Conservation (phyloP, 2,113 vertebrate species). For the Camarhynchus parvulus region DNA sequence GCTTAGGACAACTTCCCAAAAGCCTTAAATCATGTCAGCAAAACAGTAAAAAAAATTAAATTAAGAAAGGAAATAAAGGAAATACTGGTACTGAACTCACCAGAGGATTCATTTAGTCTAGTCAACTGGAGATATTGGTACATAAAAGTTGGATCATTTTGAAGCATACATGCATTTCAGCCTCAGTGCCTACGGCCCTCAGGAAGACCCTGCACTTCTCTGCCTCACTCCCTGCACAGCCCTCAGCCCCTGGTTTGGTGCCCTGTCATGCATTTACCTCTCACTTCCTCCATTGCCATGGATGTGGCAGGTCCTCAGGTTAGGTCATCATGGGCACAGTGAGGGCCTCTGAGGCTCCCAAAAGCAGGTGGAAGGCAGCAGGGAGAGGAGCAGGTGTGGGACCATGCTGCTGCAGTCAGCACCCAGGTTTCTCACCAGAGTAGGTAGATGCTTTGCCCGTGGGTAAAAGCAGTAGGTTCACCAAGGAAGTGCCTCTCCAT, state of each 20-base stretch:
- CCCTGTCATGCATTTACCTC: background rate
- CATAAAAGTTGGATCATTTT: background rate
- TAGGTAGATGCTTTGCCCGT: background rate
- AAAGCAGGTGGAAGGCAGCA: background rate
- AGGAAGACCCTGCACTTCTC: background rate
- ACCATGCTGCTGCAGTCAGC: background rate
- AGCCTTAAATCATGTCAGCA: background rate
- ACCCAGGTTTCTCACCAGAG: background rate
- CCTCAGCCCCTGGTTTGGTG: background rate
- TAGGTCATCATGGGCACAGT: background rate
- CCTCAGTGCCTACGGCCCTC: background rate
- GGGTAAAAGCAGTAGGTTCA: background rate
- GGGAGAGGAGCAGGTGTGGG: background rate
- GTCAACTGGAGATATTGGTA: background rate
- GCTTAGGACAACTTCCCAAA: background rate
- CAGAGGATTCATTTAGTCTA: background rate
- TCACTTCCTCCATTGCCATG: background rate
- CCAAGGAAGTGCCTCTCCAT: slow-evolving; percentile 13
- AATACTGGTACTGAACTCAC: background rate
- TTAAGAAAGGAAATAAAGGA: background rate
- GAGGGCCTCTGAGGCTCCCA: background rate
- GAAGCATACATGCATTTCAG: background rate
- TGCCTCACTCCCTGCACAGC: background rate
- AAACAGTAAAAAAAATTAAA: background rate
- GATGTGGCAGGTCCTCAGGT: background rate